A percentile compares a stretch with the other conserved stretches of the same genome.
These are phyloP conservation scores for Rhynchopsitta pachyrhyncha DNA, from an alignment of 2,113 vertebrate genomes.

Conservation along the genomic window DNA sequence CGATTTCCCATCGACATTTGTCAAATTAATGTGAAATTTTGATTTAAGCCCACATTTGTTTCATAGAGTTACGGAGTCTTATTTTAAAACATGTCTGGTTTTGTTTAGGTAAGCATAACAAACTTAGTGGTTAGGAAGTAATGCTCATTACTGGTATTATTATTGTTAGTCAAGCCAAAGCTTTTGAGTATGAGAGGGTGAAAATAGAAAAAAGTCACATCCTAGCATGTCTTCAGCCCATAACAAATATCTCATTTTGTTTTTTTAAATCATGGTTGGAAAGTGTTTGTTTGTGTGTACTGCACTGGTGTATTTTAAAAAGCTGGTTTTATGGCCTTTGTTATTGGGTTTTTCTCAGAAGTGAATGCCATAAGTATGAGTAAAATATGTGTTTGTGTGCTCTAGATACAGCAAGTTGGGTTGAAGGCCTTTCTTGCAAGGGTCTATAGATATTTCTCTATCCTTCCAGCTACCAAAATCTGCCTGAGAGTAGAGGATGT, in stretches of 20 bases:
- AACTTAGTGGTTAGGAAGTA: conserved; percentile 4
- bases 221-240: neutral
- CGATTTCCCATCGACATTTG: neutral
- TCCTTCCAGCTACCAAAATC: neutral
- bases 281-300: neutral
- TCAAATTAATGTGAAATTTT: neutral
- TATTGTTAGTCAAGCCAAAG: neutral
- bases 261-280: neutral
- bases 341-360: neutral
- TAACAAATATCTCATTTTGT: neutral
- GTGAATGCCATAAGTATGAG: neutral
- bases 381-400: neutral
- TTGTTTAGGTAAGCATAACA: neutral
- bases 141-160: conserved; percentile 1
- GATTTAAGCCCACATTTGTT: neutral
- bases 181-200: neutral
- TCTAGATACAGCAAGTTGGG: neutral
- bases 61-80: neutral
- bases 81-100: conserved; percentile 10
- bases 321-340: neutral
- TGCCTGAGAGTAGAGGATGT: neutral
- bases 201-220: neutral
- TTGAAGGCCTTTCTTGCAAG: neutral
- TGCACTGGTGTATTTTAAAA: neutral
- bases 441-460: neutral